Evolutionary conservation across 2,888 invertebrate genomes (phyloP).

Genomic region (Pyrrhia umbra): DNA sequence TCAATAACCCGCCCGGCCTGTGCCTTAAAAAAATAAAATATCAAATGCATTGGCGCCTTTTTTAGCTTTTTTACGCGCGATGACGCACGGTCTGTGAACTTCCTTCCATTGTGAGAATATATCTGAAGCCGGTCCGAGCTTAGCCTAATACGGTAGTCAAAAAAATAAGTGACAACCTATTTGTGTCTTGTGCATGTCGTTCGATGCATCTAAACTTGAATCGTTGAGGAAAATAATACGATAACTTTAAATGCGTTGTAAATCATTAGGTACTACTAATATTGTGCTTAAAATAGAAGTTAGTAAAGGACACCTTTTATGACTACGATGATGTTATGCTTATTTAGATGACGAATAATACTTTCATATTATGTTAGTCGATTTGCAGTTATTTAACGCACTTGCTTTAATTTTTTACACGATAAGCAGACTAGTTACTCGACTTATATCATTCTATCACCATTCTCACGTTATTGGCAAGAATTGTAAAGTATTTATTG

Average conservation of each 20-base stretch:
- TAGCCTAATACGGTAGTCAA: conserved; percentile 61
- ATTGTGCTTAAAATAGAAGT: conserved; percentile 2
- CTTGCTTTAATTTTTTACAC: too few relatives aligned
- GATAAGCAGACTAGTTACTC: too few relatives aligned
- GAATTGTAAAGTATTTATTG: background rate
- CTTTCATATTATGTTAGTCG: too few relatives aligned
- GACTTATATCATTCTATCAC: too few relatives aligned
- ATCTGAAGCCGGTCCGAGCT: conserved; percentile 61
- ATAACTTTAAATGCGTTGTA: conserved; percentile 23
- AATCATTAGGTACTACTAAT: background rate
- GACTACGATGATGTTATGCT: too few relatives aligned
- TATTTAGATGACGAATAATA: too few relatives aligned
- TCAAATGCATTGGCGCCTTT: conserved; percentile 69
- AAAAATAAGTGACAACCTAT: conserved; percentile 59
- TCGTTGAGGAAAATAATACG: conserved; percentile 32
- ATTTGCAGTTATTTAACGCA: too few relatives aligned
- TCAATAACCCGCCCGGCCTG: conserved; percentile 62
- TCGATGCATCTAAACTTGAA: conserved; percentile 29
- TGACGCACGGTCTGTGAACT: conserved; percentile 88
- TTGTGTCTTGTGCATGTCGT: conserved; percentile 42
- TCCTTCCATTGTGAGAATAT: conserved; percentile 88
- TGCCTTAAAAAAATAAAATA: conserved; percentile 72
- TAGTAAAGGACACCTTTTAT: too few relatives aligned
- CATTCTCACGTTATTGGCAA: background rate
- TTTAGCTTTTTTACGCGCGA: conserved; percentile 73